A percentile compares a stretch with the other conserved stretches of the same genome.
Evolutionary conservation across 2,888 invertebrate species (phyloP).

Genomic region (Lacanobia wlatinum): DNA sequence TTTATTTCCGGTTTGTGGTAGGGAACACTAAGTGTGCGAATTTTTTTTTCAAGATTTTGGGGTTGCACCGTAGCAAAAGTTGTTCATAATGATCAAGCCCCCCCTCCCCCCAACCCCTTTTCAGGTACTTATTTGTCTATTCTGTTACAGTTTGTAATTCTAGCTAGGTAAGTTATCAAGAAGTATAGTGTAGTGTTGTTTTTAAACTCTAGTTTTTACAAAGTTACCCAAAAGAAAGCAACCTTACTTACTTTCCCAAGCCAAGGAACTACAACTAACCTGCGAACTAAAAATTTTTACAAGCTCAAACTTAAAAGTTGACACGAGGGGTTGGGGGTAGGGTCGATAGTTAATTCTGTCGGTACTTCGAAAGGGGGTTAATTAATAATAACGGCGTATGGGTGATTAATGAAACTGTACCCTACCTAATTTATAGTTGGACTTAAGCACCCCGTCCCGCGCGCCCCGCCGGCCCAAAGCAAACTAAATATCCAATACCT

Average conservation of each 20-base stretch:
- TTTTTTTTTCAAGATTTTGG: too few relatives aligned
- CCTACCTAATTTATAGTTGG: slow-evolving; percentile 91
- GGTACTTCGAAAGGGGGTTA: slow-evolving; percentile 89
- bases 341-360: slow-evolving; percentile 89
- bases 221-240: slow-evolving; percentile 16
- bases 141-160: too few relatives aligned
- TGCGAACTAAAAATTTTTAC: slow-evolving; percentile 54
- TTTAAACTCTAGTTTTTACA: background rate
- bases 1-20: too few relatives aligned
- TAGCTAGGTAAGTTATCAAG: background rate
- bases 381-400: slow-evolving; percentile 91
- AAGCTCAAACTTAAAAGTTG: slow-evolving; percentile 78
- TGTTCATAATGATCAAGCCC: too few relatives aligned
- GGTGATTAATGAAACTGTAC: slow-evolving; percentile 91
- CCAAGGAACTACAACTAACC: slow-evolving; percentile 14
- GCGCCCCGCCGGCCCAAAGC: slow-evolving; percentile 87
- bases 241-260: slow-evolving; percentile 6
- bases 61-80: too few relatives aligned
- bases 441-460: slow-evolving; percentile 87
- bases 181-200: background rate
- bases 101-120: too few relatives aligned
- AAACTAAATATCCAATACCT: slow-evolving; percentile 91
- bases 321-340: slow-evolving; percentile 74
- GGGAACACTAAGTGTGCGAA: too few relatives aligned
- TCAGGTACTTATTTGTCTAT: too few relatives aligned